phyloP scores from a whole-genome alignment of 2,113 vertebrate genomes.

The Tragelaphus strepsiceros region DNA sequence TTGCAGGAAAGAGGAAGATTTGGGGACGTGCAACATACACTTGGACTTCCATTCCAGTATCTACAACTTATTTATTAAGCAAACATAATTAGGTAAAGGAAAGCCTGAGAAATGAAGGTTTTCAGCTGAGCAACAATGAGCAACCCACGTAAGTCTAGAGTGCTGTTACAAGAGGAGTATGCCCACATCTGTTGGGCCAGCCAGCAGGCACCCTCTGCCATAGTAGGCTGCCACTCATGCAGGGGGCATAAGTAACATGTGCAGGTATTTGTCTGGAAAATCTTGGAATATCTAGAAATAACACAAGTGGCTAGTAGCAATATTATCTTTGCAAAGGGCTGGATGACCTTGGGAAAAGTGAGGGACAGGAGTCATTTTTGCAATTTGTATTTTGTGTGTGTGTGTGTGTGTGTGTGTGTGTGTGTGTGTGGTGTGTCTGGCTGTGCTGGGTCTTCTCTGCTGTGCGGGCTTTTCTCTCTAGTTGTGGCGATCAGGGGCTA shows the following conservation, averaged over 20 bases:
- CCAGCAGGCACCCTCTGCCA: background rate
- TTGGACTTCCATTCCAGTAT: background rate
- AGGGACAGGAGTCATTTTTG: background rate
- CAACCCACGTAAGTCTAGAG: background rate
- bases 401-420: background rate
- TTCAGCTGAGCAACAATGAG: background rate
- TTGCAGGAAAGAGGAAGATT: background rate
- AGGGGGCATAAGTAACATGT: no score
- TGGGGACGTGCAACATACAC: background rate
- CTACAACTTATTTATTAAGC: background rate
- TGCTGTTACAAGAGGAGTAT: background rate
- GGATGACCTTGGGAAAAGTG: background rate
- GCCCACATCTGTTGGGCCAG: background rate
- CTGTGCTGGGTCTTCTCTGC: background rate
- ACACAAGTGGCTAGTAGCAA: background rate
- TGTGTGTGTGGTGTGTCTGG: background rate
- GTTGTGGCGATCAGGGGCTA: background rate
- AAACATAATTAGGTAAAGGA: background rate
- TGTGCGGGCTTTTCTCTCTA: background rate
- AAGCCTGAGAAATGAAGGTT: background rate
- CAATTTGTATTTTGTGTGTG: background rate
- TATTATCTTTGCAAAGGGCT: background rate
- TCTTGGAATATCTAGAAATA: background rate
- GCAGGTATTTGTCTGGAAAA: background rate
- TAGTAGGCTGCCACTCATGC: no score